These are phyloP conservation scores for Halcyon badia DNA, from an alignment of 2,797 vertebrate genomes.

Conservation along the genomic window DNA sequence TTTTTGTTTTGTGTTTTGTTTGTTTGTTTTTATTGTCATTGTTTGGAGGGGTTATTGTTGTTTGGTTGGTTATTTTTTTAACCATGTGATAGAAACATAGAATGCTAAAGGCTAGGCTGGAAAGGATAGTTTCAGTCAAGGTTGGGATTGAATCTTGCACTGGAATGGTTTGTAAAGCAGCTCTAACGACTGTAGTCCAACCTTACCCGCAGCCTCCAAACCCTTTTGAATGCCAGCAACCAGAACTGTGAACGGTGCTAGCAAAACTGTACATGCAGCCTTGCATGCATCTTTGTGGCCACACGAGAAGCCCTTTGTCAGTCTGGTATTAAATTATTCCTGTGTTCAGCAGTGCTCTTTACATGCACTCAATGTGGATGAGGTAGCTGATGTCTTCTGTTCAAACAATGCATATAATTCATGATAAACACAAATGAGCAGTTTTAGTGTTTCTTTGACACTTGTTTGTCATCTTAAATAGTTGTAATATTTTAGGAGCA, in stretches of 20 bases:
- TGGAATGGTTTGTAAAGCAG: not conserved
- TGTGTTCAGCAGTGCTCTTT: not conserved
- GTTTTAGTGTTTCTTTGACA: not conserved
- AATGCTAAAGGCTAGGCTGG: not conserved
- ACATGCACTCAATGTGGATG: not conserved
- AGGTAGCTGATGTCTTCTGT: not conserved
- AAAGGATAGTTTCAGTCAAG: not conserved
- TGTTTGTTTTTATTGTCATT: not conserved
- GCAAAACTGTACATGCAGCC: accelerated
- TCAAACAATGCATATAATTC: not conserved
- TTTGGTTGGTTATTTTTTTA: not conserved
- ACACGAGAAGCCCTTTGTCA: not conserved
- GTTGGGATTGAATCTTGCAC: not conserved
- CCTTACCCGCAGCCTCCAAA: not conserved
- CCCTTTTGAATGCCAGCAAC: not conserved
- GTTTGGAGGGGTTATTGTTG: not conserved
- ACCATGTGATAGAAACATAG: not conserved
- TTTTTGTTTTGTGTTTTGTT: not conserved
- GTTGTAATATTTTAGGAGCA: not conserved
- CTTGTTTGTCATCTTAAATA: not conserved
- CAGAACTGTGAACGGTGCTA: not conserved
- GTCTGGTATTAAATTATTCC: not conserved
- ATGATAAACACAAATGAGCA: not conserved
- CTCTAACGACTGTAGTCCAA: not conserved
- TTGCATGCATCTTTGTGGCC: not conserved